phyloP scores from a whole-genome alignment of 2,797 vertebrate genomes.

The Sebastiscus albofasciatus region DNA sequence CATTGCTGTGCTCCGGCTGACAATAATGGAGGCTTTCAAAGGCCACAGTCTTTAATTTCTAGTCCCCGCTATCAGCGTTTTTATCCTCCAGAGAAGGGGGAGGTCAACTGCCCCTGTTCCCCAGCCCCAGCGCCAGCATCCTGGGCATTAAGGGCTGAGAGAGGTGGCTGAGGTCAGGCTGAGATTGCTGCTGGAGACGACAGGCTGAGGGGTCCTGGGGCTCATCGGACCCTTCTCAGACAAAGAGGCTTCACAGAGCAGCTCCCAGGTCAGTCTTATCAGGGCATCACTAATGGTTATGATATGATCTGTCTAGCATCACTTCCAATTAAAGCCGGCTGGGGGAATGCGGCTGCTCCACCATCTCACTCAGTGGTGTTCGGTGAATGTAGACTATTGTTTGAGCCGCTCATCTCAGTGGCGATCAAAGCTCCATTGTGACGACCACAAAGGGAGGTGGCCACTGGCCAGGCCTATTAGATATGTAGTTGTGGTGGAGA shows the following conservation, averaged over 20 bases:
- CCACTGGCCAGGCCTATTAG: constrained; percentile 72
- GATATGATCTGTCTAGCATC: constrained; percentile 85
- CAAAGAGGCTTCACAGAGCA: constrained; percentile 74
- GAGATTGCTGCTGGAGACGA: constrained; percentile 74
- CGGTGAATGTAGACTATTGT: constrained; percentile 79
- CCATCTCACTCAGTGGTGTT: constrained; percentile 42
- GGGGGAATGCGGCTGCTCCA: constrained; percentile 61
- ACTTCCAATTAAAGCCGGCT: constrained; percentile 80
- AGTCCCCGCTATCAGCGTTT: constrained; percentile 75
- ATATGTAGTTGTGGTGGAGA: constrained; percentile 73
- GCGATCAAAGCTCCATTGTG: constrained; percentile 82
- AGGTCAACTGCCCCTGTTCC: constrained; percentile 75
- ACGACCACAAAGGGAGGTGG: constrained; percentile 75
- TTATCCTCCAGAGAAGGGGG: constrained; percentile 75
- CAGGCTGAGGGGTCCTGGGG: constrained; percentile 61
- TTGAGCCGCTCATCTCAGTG: constrained; percentile 73
- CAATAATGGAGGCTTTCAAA: constrained; percentile 83
- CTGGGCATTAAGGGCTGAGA: constrained; percentile 74
- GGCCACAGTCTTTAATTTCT: constrained; percentile 83
- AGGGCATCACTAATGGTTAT: constrained; percentile 82
- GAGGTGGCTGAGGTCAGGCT: constrained; percentile 75
- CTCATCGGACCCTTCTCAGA: constrained; percentile 63
- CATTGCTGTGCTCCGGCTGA: constrained; percentile 71
- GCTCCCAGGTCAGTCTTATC: constrained; percentile 79
- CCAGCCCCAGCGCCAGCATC: constrained; percentile 63